Base-by-base conservation (phyloP, 2,797 vertebrate genomes). In the Parotocinclus haroldoi region DNA sequence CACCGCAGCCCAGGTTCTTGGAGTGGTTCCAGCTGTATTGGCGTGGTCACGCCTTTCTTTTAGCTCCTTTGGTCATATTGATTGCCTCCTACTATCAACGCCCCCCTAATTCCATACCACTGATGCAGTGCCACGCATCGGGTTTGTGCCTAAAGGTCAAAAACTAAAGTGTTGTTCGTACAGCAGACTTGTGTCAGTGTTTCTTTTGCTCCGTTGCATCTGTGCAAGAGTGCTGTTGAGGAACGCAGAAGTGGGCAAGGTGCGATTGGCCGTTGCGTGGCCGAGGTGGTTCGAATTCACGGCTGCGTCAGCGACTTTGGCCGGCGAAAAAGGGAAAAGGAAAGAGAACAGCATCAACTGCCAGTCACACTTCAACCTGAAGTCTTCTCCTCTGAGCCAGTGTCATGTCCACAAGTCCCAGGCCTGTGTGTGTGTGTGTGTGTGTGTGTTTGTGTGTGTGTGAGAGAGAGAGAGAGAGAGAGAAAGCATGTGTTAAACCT, bases 341-440 rank as follows among this genome's bases (percentile, higher is more conserved):
- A 5, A 59, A 27, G 49, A 56, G 51, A 65, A 61, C 54, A 70
- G 56, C 66, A 51, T 70, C 63, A 64, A 59, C 65, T 76, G 71
- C 71, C 72, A 76, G 65, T 79, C 75, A 81, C 62, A 50, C 67
- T 73, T 81, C 85, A 87, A 79, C 81, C 59, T 52, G 38, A 52
- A 18, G 53, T 72, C 8, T 44, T 17, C 51, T 73, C 14, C 14
- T 59, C 38, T 12, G 19, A 19, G 51, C 38, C 13, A 14, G 56
- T 50, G 49, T 63, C 13, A 10, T 17, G 46, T n/a, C 50, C 37
- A 55, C 37, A 40, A 60, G 45, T 57, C 59, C 68, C 51, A 27
- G 3, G 17, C 49, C 52, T 38, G 44, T 27, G 64, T 18, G 65
- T n/a, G 38, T 54, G 49, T 67, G 46, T 44, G 17, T 58, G 51